Conservation (phyloP, 2,888 invertebrate genomes). For the Bombylius major region DNA sequence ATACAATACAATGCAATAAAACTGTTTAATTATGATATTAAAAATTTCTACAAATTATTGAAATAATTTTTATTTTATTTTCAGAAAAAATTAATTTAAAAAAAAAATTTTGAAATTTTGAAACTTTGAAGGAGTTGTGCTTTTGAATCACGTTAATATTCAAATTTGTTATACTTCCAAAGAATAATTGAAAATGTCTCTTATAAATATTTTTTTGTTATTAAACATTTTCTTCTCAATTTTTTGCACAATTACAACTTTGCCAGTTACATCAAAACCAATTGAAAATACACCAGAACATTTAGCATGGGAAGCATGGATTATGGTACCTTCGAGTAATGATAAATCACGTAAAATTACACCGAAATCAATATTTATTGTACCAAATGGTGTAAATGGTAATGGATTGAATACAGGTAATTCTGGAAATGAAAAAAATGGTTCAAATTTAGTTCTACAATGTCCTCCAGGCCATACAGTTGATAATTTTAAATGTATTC, state of each 20-base stretch:
- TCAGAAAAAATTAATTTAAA: neutral
- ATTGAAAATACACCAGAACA: slow-evolving; percentile 34
- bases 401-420: neutral
- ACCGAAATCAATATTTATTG: slow-evolving; percentile 35
- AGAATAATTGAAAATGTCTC: neutral
- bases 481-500: slow-evolving; percentile 29
- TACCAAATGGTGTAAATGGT: slow-evolving; percentile 21
- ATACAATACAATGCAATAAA: too few relatives aligned
- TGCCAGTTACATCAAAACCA: slow-evolving; percentile 36
- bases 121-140: too few relatives aligned
- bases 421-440: neutral
- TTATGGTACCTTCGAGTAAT: slow-evolving; percentile 26
- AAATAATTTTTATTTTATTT: neutral
- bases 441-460: slow-evolving; percentile 9
- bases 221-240: neutral
- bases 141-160: too few relatives aligned
- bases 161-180: too few relatives aligned
- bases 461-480: slow-evolving; percentile 31
- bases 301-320: slow-evolving; percentile 35
- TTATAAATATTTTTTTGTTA: neutral
- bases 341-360: slow-evolving; percentile 34
- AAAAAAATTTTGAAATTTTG: too few relatives aligned
- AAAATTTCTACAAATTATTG: too few relatives aligned
- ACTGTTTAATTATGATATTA: too few relatives aligned
- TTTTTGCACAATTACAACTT: slow-evolving; percentile 11